phyloP scores from a whole-genome alignment of 2,113 vertebrate genomes.

The Dipodomys spectabilis region DNA sequence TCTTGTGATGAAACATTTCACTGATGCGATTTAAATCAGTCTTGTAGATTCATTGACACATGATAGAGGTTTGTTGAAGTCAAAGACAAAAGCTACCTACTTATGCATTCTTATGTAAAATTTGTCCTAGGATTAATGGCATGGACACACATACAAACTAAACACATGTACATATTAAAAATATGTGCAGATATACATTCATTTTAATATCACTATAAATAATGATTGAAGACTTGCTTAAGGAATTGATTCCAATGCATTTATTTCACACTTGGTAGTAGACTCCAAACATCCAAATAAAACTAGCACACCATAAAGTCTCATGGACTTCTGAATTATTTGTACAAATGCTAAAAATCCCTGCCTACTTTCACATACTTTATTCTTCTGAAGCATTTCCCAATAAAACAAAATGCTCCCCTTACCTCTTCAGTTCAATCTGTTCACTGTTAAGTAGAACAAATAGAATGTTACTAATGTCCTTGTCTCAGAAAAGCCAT shows the following conservation, averaged over 20 bases:
- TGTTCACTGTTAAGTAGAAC: neutral
- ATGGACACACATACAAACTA: neutral
- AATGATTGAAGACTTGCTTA: neutral
- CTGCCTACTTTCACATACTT: neutral
- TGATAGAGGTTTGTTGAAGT: slow-evolving; percentile 35
- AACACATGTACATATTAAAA: too few species aligned
- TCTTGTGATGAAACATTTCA: slow-evolving; percentile 53
- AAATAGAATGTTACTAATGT: neutral
- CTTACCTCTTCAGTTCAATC: neutral
- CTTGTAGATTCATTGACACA: neutral
- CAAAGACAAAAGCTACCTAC: neutral
- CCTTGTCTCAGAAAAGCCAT: neutral
- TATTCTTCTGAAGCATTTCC: neutral
- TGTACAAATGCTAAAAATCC: neutral
- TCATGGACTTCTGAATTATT: neutral
- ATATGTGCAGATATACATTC: neutral
- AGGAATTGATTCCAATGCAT: neutral
- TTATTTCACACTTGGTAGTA: neutral
- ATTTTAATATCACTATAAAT: neutral
- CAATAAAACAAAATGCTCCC: neutral
- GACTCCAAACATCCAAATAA: slow-evolving; percentile 1
- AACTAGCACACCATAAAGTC: neutral
- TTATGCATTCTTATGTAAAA: slow-evolving; percentile 29
- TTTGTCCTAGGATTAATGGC: slow-evolving; percentile 29
- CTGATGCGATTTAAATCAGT: slow-evolving; percentile 56